A percentile compares a stretch with the other conserved stretches of the same genome.
Evolutionary conservation across 2,888 invertebrate species (phyloP).

Genomic region (Metopia argyrocephala): DNA sequence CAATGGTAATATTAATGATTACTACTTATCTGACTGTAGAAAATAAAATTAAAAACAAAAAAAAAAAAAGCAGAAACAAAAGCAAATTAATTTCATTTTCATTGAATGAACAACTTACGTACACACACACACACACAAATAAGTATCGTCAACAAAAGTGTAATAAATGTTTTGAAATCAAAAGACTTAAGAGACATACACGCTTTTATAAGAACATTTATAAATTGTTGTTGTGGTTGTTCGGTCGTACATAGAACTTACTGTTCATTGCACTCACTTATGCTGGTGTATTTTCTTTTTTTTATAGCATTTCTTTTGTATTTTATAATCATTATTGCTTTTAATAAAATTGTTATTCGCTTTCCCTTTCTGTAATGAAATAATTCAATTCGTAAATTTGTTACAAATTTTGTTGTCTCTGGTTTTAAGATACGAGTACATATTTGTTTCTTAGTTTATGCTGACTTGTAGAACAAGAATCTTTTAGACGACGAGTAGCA

Average conservation of each 20-base stretch:
- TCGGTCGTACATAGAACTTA: too few relatives aligned
- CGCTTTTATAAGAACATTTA: conserved; percentile 35
- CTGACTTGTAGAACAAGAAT: background rate
- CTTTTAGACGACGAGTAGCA: background rate
- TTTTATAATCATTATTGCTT: too few relatives aligned
- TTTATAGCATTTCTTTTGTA: too few relatives aligned
- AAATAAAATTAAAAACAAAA: background rate
- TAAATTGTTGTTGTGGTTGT: too few relatives aligned
- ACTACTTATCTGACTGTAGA: conserved; percentile 17
- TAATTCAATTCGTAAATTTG: too few relatives aligned
- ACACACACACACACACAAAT: background rate
- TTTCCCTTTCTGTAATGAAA: too few relatives aligned
- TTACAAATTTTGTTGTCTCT: too few relatives aligned
- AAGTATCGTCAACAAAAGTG: background rate
- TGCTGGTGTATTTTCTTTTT: too few relatives aligned
- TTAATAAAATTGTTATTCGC: too few relatives aligned
- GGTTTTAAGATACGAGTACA: too few relatives aligned
- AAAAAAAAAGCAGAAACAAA: background rate
- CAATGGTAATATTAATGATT: background rate
- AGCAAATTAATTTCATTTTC: conserved; percentile 58
- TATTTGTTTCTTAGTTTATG: background rate
- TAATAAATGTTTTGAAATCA: background rate
- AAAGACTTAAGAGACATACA: conserved; percentile 51
- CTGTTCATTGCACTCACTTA: too few relatives aligned
- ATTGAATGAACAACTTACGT: conserved; percentile 47